These are phyloP conservation scores for Meta bourneti DNA, from an alignment of 2,888 invertebrate genomes.

Conservation along the genomic window DNA sequence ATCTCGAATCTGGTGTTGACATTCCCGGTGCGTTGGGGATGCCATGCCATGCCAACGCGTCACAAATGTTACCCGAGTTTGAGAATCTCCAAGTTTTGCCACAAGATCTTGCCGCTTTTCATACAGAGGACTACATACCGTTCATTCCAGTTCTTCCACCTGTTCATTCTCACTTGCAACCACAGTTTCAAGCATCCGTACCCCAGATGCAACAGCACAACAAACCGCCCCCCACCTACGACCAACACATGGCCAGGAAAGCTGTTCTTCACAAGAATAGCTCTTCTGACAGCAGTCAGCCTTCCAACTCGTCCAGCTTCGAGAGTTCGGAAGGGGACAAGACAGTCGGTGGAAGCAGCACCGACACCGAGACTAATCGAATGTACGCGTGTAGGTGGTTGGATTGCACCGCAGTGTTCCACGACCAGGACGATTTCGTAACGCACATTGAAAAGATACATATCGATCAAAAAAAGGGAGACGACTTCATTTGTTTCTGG, in stretches of 20 bases:
- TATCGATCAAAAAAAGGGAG: constrained; percentile 84
- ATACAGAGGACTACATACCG: constrained; percentile 53
- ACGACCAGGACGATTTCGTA: constrained; percentile 79
- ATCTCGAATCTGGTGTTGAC: constrained; percentile 62
- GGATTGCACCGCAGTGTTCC: constrained; percentile 70
- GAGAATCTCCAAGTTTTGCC: constrained; percentile 70
- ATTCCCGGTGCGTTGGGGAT: neutral
- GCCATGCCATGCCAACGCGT: neutral
- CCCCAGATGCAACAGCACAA: constrained; percentile 30
- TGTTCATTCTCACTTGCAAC: constrained; percentile 47
- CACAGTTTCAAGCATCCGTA: neutral
- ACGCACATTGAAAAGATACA: constrained; percentile 90
- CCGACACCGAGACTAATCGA: constrained; percentile 63
- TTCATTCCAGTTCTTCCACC: constrained; percentile 61
- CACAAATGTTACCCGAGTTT: constrained; percentile 48
- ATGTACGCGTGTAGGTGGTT: constrained; percentile 75
- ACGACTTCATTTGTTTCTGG: constrained; percentile 97
- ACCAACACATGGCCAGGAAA: constrained; percentile 77
- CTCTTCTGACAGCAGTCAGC: constrained; percentile 72
- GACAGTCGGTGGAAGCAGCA: constrained; percentile 58
- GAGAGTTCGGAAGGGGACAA: constrained; percentile 76
- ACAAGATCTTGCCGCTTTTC: constrained; percentile 65
- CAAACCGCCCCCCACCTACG: constrained; percentile 76
- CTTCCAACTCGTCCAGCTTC: constrained; percentile 74
- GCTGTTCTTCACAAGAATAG: constrained; percentile 66